Percentiles rank a stretch among this genome's conserved stretches.
phyloP scores from a whole-genome alignment of 1,140 invertebrate genomes.

The Bombus confusus region DNA sequence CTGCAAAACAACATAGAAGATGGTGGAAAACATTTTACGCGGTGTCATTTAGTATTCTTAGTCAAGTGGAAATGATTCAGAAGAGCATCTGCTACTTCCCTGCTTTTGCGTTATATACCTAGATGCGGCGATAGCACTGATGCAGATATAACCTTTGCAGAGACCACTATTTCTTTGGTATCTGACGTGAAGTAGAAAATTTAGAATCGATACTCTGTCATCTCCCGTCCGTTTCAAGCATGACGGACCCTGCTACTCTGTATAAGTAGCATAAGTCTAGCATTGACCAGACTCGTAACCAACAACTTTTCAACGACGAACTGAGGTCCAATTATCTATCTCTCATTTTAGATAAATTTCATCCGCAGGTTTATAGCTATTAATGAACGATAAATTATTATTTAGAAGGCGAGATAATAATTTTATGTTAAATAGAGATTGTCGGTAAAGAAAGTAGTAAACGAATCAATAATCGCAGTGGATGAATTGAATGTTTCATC shows the following conservation, averaged over 20 bases:
- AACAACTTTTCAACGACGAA: not conserved
- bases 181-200: conserved; percentile 10
- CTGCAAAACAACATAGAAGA: not conserved
- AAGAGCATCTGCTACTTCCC: not conserved
- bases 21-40: not conserved
- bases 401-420: not conserved
- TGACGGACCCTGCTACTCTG: not conserved
- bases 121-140: not conserved
- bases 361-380: not conserved
- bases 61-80: not conserved
- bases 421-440: not conserved
- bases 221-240: not conserved
- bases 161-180: conserved; percentile 2
- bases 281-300: not conserved
- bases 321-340: not conserved
- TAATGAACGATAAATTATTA: not conserved
- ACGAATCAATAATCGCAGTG: not conserved
- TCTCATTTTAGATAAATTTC: not conserved
- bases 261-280: not conserved
- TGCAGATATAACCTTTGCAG: not conserved
- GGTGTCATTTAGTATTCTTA: not conserved
- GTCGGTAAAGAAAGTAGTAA: not conserved
- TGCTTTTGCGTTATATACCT: not conserved
- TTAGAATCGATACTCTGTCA: conserved; percentile 17
- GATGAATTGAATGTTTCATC: not conserved